Percentiles rank a stretch among this genome's conserved stretches.
Conservation (phyloP, 2,888 invertebrate genomes). For the Hirtodrosophila confusa region DNA sequence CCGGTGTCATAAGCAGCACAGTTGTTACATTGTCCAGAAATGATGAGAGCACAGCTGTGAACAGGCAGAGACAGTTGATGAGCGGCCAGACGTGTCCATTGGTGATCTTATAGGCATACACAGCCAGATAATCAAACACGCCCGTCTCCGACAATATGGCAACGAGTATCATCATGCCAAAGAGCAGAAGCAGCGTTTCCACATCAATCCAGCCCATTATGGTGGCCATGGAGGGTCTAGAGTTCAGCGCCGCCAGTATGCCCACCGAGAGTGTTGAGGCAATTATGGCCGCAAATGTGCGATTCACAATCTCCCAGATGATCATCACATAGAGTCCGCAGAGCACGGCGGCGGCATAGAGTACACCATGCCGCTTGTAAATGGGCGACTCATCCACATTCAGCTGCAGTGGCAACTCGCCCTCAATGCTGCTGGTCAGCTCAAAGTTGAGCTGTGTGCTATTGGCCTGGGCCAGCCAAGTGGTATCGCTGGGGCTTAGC, state of each 20-base stretch:
- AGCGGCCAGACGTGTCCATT: conserved; percentile 90
- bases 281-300: conserved; percentile 90
- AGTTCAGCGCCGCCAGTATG: conserved; percentile 88
- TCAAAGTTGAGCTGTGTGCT: conserved; percentile 74
- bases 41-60: conserved; percentile 89
- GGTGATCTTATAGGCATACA: conserved; percentile 89
- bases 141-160: conserved; percentile 91
- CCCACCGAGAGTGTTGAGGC: conserved; percentile 90
- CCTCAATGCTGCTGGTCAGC: conserved; percentile 77
- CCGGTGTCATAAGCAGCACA: conserved; percentile 90
- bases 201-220: conserved; percentile 91
- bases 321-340: conserved; percentile 91
- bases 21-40: conserved; percentile 92
- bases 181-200: conserved; percentile 88
- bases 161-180: conserved; percentile 93
- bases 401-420: conserved; percentile 85
- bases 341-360: conserved; percentile 90
- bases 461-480: conserved; percentile 53
- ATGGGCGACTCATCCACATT: conserved; percentile 88
- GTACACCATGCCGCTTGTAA: conserved; percentile 88
- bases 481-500: conserved; percentile 60
- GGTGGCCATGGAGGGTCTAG: conserved; percentile 88
- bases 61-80: conserved; percentile 89
- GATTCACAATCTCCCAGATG: conserved; percentile 89
- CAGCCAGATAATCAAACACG: conserved; percentile 91